A percentile compares a stretch with the other conserved stretches of the same genome.
Evolutionary conservation across 1,140 invertebrate species (phyloP).

Genomic region (Hesperophylax magnus): DNA sequence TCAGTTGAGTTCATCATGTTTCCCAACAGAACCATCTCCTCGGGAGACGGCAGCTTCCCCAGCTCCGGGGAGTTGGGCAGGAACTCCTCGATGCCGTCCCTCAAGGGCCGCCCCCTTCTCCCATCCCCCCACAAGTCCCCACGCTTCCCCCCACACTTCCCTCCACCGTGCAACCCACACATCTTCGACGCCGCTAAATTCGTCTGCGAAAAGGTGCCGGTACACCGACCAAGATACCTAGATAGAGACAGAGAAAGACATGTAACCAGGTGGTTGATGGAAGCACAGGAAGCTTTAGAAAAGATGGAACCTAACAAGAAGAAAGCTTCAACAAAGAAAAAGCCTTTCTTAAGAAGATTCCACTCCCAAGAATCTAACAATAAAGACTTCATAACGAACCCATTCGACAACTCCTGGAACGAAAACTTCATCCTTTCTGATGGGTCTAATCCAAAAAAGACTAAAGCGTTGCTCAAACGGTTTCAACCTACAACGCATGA

Average conservation of each 20-base stretch:
- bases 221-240: conserved; percentile 65
- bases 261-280: conserved; percentile 69
- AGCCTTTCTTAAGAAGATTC: conserved; percentile 59
- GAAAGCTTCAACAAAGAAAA: conserved; percentile 62
- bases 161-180: conserved; percentile 66
- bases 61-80: conserved; percentile 55
- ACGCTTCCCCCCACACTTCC: conserved; percentile 65
- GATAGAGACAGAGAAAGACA: conserved; percentile 67
- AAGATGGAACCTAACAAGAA: conserved; percentile 65
- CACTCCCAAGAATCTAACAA: conserved; percentile 66
- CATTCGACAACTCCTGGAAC: conserved; percentile 65
- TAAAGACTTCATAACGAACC: conserved; percentile 58
- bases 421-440: conserved; percentile 67
- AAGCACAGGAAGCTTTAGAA: conserved; percentile 68
- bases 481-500: conserved; percentile 47
- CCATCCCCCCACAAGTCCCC: conserved; percentile 56
- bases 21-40: conserved; percentile 55
- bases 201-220: conserved; percentile 62
- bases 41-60: conserved; percentile 54
- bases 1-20: conserved; percentile 40
- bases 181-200: conserved; percentile 70
- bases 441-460: conserved; percentile 66
- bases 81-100: conserved; percentile 56
- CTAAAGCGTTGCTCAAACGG: conserved; percentile 61
- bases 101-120: conserved; percentile 45